phyloP scores from a whole-genome alignment of 2,888 invertebrate species.

The Ennomos quercinarius region DNA sequence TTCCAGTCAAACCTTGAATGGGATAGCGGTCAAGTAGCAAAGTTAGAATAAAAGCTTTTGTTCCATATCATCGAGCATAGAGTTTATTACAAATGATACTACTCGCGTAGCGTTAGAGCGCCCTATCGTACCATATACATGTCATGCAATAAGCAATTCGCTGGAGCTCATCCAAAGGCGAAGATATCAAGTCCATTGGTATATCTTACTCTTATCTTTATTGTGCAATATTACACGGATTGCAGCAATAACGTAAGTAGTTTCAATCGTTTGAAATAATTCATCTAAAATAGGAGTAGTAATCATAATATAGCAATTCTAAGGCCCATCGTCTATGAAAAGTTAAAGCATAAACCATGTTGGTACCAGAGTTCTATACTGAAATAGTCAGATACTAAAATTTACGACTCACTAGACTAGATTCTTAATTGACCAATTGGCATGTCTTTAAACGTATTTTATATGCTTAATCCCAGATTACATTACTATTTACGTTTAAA shows the following conservation, averaged over 20 bases:
- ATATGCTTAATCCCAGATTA: too few species aligned
- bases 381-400: too few species aligned
- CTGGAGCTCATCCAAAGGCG: conserved; percentile 10
- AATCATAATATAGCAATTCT: not conserved
- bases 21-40: not conserved
- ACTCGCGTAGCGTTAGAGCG: not conserved
- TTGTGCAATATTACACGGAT: not conserved
- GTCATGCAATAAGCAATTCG: conserved; percentile 1
- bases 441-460: too few species aligned
- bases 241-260: conserved; percentile 1
- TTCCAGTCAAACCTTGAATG: too few species aligned
- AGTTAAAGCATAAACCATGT: too few species aligned
- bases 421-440: too few species aligned
- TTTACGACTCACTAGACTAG: too few species aligned
- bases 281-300: not conserved
- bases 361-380: too few species aligned
- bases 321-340: too few species aligned
- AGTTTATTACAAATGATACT: too few species aligned
- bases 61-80: too few species aligned
- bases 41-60: not conserved
- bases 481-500: too few species aligned
- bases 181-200: conserved; percentile 4
- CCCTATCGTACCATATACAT: not conserved
- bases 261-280: not conserved
- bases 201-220: conserved; percentile 9